Conservation (phyloP, 37 sponge, comb jelly and placozoan species). For the Mnemiopsis leidyi region DNA sequence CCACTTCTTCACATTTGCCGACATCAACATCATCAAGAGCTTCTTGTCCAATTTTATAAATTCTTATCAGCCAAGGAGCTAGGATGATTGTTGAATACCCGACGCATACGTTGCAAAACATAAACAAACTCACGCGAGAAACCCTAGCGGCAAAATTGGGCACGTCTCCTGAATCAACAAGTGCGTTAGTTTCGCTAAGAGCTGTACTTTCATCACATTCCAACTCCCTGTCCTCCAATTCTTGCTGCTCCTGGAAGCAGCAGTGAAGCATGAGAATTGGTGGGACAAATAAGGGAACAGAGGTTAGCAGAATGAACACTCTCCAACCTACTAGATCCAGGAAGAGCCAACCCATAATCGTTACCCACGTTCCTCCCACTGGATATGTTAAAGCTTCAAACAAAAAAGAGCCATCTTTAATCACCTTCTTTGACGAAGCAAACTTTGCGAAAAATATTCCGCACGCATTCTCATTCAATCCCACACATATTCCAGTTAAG, state of each 20-base stretch:
- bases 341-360: background rate
- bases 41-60: background rate
- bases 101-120: background rate
- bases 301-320: background rate
- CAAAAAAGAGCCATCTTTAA: constrained; percentile 7
- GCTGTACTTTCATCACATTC: background rate
- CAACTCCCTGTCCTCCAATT: background rate
- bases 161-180: background rate
- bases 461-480: no score
- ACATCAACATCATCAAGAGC: background rate
- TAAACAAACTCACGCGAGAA: background rate
- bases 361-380: background rate
- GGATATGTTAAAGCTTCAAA: background rate
- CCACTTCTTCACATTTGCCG: background rate
- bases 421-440: no score
- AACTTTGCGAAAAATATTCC: no score
- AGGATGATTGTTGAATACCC: constrained; percentile 16
- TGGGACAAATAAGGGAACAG: background rate
- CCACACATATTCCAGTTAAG: no score
- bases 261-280: background rate
- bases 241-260: background rate
- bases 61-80: background rate
- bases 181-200: background rate
- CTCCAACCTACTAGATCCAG: background rate
- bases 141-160: background rate